Evolutionary conservation across 2,888 invertebrate genomes (phyloP), one percentile per base, ranked within the genome.

Genomic region (Charanyca ferruginea): DNA sequence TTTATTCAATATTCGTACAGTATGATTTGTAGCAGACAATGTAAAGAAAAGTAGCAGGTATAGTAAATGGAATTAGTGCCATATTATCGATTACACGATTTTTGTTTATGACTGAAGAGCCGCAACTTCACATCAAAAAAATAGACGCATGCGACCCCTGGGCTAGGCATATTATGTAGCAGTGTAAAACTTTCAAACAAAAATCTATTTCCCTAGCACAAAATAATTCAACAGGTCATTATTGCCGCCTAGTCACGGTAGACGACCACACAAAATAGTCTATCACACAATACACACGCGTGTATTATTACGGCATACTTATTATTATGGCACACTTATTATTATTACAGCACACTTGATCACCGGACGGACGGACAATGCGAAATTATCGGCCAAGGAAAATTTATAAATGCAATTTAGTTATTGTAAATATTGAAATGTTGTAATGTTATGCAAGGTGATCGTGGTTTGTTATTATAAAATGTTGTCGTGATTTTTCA

Each of bases 231-330:
- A 49, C 58, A 28, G 53, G 63, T 75, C 58, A 73, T 61, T 66
- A 75, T 48, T 23, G 9, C 57, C 13, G 9, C 11, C 41, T 41
- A 58, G 85, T 80, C 84, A 89, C 85, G 89, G 86, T 83, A 72
- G 54, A 54, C 57, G 84, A 60, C 49, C 87, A 85, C 66, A 80
- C 83, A 89, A 86, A 89, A 89, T 87, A 72, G 82, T 67, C 61
- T 61, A 59, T 73, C 65, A 79, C 65, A 79, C 78, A 83, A 79
- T 83, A 80, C 69, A 59, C 32, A 7, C 23, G 9, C 25, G 20
- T 63, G 45, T 64, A 9, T 55, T 51, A 54, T 73, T 79, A 83
- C 57, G 78, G 77, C 81, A 81, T 62, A 67, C 55, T 25, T 55
- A 23, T 53, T 32, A 54, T 67, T 65, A 67, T 32, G 13, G 32